These are phyloP conservation scores for Typhlichthys subterraneus DNA, from an alignment of 2,797 vertebrate genomes.

Conservation along the genomic window DNA sequence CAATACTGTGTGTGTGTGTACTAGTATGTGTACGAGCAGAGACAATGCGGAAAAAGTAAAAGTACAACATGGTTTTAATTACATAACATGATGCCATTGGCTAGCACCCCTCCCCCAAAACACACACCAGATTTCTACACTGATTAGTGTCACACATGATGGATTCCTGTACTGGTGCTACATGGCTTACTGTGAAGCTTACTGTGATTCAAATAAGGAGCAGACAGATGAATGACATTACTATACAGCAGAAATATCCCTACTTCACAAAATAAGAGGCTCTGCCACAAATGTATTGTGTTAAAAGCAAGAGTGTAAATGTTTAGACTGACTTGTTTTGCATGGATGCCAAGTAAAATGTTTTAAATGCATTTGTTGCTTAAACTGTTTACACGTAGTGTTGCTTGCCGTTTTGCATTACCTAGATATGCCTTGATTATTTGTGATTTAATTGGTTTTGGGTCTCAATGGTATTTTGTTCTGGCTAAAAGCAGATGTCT, in stretches of 20 bases:
- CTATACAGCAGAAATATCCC: constrained; percentile 21
- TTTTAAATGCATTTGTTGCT: too few relatives aligned
- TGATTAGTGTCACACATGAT: constrained; percentile 55
- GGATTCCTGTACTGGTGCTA: constrained; percentile 21
- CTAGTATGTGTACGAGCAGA: constrained; percentile 22
- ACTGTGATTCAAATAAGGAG: constrained; percentile 35
- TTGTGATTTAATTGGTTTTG: too few relatives aligned
- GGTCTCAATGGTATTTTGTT: too few relatives aligned
- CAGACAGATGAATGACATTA: constrained; percentile 26
- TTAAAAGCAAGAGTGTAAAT: too few relatives aligned
- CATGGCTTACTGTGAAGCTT: constrained; percentile 30
- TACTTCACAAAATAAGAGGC: neutral
- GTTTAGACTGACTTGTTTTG: too few relatives aligned
- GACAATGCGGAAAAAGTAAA: constrained; percentile 36
- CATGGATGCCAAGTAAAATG: too few relatives aligned
- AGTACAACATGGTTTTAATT: constrained; percentile 41
- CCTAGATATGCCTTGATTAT: too few relatives aligned
- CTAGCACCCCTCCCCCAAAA: constrained; percentile 24
- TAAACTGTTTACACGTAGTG: too few relatives aligned
- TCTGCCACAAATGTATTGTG: too few relatives aligned
- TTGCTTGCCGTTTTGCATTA: too few relatives aligned
- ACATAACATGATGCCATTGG: constrained; percentile 44
- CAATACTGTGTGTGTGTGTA: constrained; percentile 29
- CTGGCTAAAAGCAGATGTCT: too few relatives aligned
- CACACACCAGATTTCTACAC: constrained; percentile 26